Evolutionary conservation across 2,797 vertebrate genomes (phyloP), one percentile per base, ranked within the genome.

Genomic region (Vireo griseus): DNA sequence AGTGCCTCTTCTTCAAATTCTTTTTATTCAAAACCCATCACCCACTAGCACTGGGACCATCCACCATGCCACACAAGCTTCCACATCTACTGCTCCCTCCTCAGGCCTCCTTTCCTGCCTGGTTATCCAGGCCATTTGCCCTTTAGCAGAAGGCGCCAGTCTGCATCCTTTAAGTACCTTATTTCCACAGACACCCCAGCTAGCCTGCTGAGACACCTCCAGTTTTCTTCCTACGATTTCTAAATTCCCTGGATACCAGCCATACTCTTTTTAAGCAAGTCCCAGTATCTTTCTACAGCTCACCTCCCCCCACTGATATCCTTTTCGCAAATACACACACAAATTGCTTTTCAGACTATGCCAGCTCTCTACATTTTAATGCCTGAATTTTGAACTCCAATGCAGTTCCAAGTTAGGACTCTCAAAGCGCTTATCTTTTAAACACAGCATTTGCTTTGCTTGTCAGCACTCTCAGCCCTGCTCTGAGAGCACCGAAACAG

Each of bases 141-240:
- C 90, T 75, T 72, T 1, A 92, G 58, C 90, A 91, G 90, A 81
- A 89, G 66, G 66, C 75, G 73, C 66, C 88, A 80, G 62, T 75
- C 94, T 88, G 62, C 54, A 90, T 80, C 35, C 61, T 94, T 62
- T 85, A 85, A 92, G 63, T 48, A 76, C 51, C 31, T 82, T 80
- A 78, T 75, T 96, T 88, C 75, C 91, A 82, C 88, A 94, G 91
- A 95, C 73, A 80, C 50, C 61, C 50, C 40, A 88, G 74, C 79
- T 40, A 95, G 78, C 77, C 89, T 82, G 87, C 75, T 80, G 62
- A 89, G 71, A 90, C 94, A 88, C 73, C 86, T 94, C 79, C 86
- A 91, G 67, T 65, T 86, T 88, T 88, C 95, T 78, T 95, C 93
- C 91, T 75, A 90, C 24, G 4, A 80, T 75, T 92, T 95, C 88